Evolutionary conservation across 2,113 vertebrate species (phyloP), one percentile per base, ranked within the genome.

Genomic region (Euleptes europaea): DNA sequence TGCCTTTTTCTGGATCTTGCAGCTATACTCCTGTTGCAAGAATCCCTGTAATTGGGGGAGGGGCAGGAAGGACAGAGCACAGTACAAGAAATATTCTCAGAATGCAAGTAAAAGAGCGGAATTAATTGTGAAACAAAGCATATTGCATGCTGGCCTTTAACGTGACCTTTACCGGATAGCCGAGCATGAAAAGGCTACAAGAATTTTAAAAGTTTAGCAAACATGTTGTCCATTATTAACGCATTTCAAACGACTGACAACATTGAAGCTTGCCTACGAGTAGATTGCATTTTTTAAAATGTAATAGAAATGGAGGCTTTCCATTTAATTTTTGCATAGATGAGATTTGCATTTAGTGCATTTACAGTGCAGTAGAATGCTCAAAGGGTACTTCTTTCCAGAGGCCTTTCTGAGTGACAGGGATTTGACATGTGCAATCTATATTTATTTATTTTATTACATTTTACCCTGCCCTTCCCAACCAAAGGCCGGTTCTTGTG

Each of bases 71-170:
- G 28, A 77, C 13, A 60, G 49, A 35, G 13, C 35, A 82, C 5
- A 60, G 28, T 42, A 72, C 31, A 54, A 42, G 47, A 70, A 31
- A 87, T 26, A 83, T 82, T 88, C 15, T 13, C 49, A 78, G 19
- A 86, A 87, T 84, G 70, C 67, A 17, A 86, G 92, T 89, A 82
- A 89, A 86, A 77, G 40, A 65, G 83, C 4, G 21, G 33, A 71
- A 71, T 89, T 91, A 88, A 85, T 84, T 89, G 85, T 90, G 88
- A 90, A 92, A 83, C 78, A 87, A 84, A 91, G 86, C 88, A 78
- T 40, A 35, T 31, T 47, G 57, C 42, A 74, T 49, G 42, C 65
- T 66, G 70, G 51, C 57, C 42, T 69, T 75, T 82, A 88, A n/a
- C 67, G 75, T 84, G 91, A 89, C 91, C 90, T 92, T 92, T 92